Conservation (phyloP, 2,113 vertebrate genomes). For the Heteronetta atricapilla region DNA sequence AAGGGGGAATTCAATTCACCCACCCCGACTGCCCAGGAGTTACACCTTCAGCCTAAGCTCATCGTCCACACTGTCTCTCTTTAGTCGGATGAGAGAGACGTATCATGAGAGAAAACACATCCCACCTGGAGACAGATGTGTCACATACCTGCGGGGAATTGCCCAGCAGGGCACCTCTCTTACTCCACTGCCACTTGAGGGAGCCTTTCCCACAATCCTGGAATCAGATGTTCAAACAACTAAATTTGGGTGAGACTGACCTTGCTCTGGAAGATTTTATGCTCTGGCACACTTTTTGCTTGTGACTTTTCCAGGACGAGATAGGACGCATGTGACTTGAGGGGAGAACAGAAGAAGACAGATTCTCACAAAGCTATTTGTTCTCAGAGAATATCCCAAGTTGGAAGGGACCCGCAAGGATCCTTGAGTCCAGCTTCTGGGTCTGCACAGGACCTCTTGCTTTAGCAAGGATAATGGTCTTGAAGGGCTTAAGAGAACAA, state of each 20-base stretch:
- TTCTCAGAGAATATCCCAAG: too few relatives aligned
- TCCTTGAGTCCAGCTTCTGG: too few relatives aligned
- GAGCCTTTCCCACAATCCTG: not conserved
- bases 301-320: not conserved
- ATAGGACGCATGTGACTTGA: rapidly evolving
- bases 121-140: not conserved
- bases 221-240: not conserved
- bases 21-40: not conserved
- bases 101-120: not conserved
- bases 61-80: not conserved
- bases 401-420: too few relatives aligned
- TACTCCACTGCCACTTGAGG: rapidly evolving
- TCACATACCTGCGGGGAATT: rapidly evolving
- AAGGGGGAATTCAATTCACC: not conserved
- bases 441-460: too few relatives aligned
- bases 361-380: not conserved
- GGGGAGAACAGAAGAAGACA: not conserved
- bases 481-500: not conserved
- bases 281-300: not conserved
- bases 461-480: not conserved
- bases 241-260: not conserved
- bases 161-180: not conserved
- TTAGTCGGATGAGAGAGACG: not conserved
- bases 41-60: not conserved
- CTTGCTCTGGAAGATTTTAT: not conserved